Base-by-base conservation (phyloP, 1,140 invertebrate species). In the Ctenoplectra terminalis region DNA sequence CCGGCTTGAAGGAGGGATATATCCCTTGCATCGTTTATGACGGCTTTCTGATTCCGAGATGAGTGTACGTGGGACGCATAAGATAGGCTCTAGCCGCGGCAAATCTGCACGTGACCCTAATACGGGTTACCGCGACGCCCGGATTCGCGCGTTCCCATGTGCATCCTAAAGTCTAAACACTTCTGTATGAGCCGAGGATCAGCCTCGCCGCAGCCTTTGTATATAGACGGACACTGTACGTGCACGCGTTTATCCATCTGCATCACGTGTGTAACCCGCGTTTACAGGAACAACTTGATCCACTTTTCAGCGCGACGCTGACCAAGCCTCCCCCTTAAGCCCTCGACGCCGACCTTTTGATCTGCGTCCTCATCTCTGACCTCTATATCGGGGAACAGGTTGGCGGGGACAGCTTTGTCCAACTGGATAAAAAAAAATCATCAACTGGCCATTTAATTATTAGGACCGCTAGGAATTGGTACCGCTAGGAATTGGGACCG, bases 61-160 rank as follows among this genome's bases (percentile, higher is more conserved):
- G 91, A 91, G 90, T 88, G 84, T 92, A 92, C 90, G 91, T 92
- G 90, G 90, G 81, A 85, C 86, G 90, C 90, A 92, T 92, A 90
- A 91, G 86, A 91, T 88, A 89, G 86, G 71, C 85, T 91, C 88
- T 56, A 70, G 87, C 87, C 83, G 78, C 78, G 84, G 87, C 86
- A 90, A 91, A 92, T 92, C 91, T 91, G 90, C 90, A 92, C 91
- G 91, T 92, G 91, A 92, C 90, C 88, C 84, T 92, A 92, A 92
- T 92, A 92, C 90, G 52, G 85, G 84, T 82, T 87, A 79, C 81
- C 83, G 87, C 84, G 86, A 66, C 85, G 86, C 79, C 85, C 77
- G 81, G 87, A 88, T 87, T 87, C 85, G 75, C 89, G 81, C 82
- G 87, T 90, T 89, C 88, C 90, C 88, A 77, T 87, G 85, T 85